These are phyloP conservation scores for Stenoptilia bipunctidactyla DNA, from an alignment of 2,888 invertebrate genomes.

Conservation along the genomic window DNA sequence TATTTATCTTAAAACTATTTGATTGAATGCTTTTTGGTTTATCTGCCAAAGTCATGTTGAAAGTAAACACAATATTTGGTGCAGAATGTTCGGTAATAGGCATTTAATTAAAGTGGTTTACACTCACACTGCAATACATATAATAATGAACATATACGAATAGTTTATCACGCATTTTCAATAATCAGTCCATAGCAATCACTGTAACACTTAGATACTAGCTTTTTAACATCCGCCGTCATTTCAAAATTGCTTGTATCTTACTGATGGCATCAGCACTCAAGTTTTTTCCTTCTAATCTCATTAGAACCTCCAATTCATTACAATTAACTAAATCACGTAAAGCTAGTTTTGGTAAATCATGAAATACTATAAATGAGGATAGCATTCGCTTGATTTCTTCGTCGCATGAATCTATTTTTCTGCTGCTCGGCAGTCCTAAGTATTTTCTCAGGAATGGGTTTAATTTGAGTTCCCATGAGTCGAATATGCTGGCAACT, in stretches of 20 bases:
- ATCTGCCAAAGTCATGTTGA: too few relatives aligned
- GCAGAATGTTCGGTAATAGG: too few relatives aligned
- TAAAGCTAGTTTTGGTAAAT: slow-evolving; percentile 58
- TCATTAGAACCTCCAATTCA: slow-evolving; percentile 29
- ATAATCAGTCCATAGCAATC: too few relatives aligned
- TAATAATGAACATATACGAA: too few relatives aligned
- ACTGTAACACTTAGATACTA: too few relatives aligned
- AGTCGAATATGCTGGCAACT: slow-evolving; percentile 61
- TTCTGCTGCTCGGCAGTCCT: slow-evolving; percentile 42
- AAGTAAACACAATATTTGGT: too few relatives aligned
- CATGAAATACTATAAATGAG: slow-evolving; percentile 70
- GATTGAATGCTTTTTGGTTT: too few relatives aligned
- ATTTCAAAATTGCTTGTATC: slow-evolving; percentile 27
- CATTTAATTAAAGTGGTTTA: too few relatives aligned
- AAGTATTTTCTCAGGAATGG: slow-evolving; percentile 63
- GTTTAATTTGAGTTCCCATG: slow-evolving; percentile 61
- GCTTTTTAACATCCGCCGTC: too few relatives aligned
- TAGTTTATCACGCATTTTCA: too few relatives aligned
- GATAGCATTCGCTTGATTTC: slow-evolving; percentile 51
- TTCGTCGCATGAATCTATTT: slow-evolving; percentile 31
- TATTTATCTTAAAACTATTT: too few relatives aligned
- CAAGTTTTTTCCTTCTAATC: slow-evolving; percentile 20
- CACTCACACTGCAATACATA: too few relatives aligned
- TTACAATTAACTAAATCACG: slow-evolving; percentile 27
- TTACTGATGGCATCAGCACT: slow-evolving; percentile 29